Evolutionary conservation across 2,888 invertebrate genomes (phyloP), one percentile per base, ranked within the genome.

Genomic region (Synanthedon formicaeformis): DNA sequence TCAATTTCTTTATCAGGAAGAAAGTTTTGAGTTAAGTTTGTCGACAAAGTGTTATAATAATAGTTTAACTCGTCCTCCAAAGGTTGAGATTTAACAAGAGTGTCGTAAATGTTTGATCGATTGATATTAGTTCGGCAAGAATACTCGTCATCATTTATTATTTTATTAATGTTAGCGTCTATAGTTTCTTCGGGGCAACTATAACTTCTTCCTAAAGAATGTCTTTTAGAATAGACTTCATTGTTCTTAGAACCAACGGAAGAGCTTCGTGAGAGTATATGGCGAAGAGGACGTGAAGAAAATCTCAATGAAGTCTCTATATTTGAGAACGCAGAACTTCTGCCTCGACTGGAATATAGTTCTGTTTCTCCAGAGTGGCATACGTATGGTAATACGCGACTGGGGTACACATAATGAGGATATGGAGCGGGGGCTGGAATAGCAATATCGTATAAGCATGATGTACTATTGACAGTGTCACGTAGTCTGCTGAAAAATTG

Each of bases 401-500:
- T 58, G 54, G 58, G 50, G 53, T 63, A 63, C 56, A 69, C 62
- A 55, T 56, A 60, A 59, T 59, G 58, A 56, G 59, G 66, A 58
- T 65, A 65, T 58, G 59, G 57, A 48, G 64, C 54, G 52, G 71
- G 71, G 65, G 68, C 57, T 54, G 71, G 71, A 64, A 67, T 75
- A 80, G 80, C 78, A 65, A 76, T 81, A 76, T 80, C 77, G 65
- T 75, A 78, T 63, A 77, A 78, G 59, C 76, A 74, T 62, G 75
- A 80, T 68, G 81, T 78, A 69, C 73, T 78, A 60, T 75, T 67
- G 13, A 49, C 18, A 18, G 23, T 49, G 59, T 71, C 66, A 64
- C 69, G 74, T 68, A 71, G 79, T 65, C 75, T 71, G 83, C 84
- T 85, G 85, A 57, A 83, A 84, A 75, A 67, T 73, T 60, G 67